Percentiles rank a stretch among this genome's conserved stretches.
These are phyloP conservation scores for Empidonax alnorum DNA, from an alignment of 2,113 vertebrate genomes.

Conservation along the genomic window DNA sequence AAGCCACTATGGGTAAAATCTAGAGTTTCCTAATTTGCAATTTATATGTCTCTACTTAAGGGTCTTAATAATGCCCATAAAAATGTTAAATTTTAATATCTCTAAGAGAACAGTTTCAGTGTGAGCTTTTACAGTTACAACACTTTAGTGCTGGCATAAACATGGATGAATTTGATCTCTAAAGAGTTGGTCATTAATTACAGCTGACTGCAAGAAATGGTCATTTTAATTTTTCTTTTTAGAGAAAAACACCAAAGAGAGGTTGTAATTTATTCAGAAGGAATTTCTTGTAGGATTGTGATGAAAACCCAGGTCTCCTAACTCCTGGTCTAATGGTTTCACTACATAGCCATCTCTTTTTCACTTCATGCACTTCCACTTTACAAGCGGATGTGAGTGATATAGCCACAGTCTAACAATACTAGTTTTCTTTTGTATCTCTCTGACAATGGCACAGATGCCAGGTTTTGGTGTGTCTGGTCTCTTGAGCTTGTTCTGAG, in stretches of 20 bases:
- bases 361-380: neutral
- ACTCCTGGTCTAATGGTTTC: neutral
- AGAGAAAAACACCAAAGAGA: neutral
- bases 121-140: neutral
- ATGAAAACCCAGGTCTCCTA: conserved; percentile 24
- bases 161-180: neutral
- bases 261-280: conserved; percentile 3
- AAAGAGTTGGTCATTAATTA: neutral
- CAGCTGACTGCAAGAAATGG: neutral
- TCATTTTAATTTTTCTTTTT: neutral
- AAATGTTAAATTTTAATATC: neutral
- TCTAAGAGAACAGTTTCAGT: neutral
- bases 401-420: neutral
- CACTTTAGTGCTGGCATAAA: neutral
- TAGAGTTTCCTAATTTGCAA: neutral
- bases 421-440: neutral
- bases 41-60: neutral
- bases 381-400: neutral
- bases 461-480: neutral
- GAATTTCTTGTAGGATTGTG: neutral
- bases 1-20: neutral
- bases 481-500: neutral
- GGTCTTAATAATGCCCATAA: neutral
- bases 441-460: neutral
- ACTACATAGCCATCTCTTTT: neutral